Evolutionary conservation across 2,888 invertebrate species (phyloP).

Genomic region (Argyresthia albistria): DNA sequence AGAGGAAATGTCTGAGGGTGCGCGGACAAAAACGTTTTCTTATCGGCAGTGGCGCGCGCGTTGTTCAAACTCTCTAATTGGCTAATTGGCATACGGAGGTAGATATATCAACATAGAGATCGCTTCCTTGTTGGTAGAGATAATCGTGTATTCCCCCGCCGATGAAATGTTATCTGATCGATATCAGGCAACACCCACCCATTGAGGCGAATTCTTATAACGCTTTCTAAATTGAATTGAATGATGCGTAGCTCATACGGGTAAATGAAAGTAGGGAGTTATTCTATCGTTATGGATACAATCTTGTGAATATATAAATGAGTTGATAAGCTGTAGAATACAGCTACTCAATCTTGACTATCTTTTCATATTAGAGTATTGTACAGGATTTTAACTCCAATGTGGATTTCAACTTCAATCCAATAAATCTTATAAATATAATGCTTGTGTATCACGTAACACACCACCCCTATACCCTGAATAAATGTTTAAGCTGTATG

Average conservation of each 20-base stretch:
- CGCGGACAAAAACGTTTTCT: conserved; percentile 36
- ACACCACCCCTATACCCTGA: conserved; percentile 31
- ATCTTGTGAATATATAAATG: too few relatives aligned
- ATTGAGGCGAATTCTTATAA: background rate
- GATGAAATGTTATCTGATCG: conserved; percentile 59
- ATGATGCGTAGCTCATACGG: background rate
- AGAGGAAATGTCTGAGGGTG: conserved; percentile 22
- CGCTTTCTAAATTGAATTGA: conserved; percentile 1
- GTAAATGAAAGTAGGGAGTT: too few relatives aligned
- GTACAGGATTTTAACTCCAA: too few relatives aligned
- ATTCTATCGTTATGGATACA: too few relatives aligned
- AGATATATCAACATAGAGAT: conserved; percentile 57
- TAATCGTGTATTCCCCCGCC: conserved; percentile 41
- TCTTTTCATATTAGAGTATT: too few relatives aligned
- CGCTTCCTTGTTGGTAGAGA: conserved; percentile 56
- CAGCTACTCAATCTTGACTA: background rate
- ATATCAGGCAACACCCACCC: conserved; percentile 26
- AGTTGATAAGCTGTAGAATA: background rate
- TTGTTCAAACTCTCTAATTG: conserved; percentile 64
- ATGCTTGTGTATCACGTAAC: too few relatives aligned
- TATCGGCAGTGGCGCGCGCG: conserved; percentile 27
- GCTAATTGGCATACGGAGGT: conserved; percentile 65
- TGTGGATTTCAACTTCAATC: too few relatives aligned
- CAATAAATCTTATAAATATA: too few relatives aligned
- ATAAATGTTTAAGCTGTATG: conserved; percentile 63